A percentile compares a stretch with the other conserved stretches of the same genome.
phyloP scores from a whole-genome alignment of 2,113 vertebrate genomes.

The Pseudorectes ferrugineus region DNA sequence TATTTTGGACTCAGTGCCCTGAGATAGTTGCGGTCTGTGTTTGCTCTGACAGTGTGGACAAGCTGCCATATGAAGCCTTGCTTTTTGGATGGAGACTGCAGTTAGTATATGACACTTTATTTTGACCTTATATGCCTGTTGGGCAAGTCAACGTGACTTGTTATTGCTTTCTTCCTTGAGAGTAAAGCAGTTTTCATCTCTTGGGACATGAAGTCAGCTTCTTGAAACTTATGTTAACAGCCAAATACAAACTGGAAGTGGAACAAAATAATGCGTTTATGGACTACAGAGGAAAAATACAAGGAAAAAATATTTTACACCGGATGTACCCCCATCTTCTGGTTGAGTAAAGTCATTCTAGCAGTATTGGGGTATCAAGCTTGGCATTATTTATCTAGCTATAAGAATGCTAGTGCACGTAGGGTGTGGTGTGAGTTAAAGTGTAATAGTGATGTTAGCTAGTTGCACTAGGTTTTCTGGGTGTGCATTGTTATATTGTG shows the following conservation, averaged over 20 bases:
- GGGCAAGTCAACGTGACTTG: neutral
- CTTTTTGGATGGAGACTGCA: neutral
- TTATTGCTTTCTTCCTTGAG: neutral
- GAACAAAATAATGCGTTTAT: neutral
- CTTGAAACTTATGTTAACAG: neutral
- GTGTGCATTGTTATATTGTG: neutral
- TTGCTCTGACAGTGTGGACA: neutral
- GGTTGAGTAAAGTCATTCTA: neutral
- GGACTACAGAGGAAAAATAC: neutral
- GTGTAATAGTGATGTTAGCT: neutral
- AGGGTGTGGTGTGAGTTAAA: neutral
- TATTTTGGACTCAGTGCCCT: neutral
- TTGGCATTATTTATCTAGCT: neutral
- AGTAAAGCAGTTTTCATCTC: neutral
- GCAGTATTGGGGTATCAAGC: neutral
- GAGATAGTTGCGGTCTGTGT: neutral
- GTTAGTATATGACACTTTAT: neutral
- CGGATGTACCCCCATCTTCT: neutral
- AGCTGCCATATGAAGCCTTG: neutral
- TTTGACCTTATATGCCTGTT: neutral
- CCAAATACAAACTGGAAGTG: neutral
- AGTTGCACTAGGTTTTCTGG: neutral
- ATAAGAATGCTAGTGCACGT: rapidly evolving
- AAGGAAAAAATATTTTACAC: neutral
- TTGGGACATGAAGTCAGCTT: neutral